A percentile compares a stretch with the other conserved stretches of the same genome.
Conservation (phyloP, 2,797 vertebrate species). For the Typhlichthys subterraneus region DNA sequence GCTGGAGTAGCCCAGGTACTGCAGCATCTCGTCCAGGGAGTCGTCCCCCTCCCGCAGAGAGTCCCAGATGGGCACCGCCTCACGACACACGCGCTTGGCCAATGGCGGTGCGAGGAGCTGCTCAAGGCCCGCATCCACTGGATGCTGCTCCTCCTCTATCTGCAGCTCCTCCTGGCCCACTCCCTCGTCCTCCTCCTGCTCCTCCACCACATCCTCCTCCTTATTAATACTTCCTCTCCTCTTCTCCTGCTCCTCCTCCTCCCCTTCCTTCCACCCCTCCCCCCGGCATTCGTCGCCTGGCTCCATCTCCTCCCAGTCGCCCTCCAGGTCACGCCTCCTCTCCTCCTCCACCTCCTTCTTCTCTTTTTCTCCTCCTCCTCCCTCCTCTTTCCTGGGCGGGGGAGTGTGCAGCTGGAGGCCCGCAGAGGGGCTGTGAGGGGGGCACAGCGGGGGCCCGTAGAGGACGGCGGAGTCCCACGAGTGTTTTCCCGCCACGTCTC, state of each 20-base stretch:
- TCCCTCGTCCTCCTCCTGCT: slow-evolving; percentile 65
- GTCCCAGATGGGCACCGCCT: slow-evolving; percentile 92
- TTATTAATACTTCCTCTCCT: slow-evolving; percentile 58
- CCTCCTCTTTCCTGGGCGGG: slow-evolving; percentile 38
- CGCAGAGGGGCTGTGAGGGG: slow-evolving; percentile 61
- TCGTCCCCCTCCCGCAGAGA: slow-evolving; percentile 91
- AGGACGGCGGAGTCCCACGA: slow-evolving; percentile 96
- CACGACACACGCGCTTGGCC: slow-evolving; percentile 87
- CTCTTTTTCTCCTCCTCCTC: slow-evolving; percentile 58
- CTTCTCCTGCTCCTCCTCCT: slow-evolving; percentile 69
- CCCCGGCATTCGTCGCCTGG: slow-evolving; percentile 63
- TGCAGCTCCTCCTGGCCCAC: slow-evolving; percentile 33
- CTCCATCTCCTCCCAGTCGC: slow-evolving; percentile 67
- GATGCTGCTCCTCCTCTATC: slow-evolving; percentile 34
- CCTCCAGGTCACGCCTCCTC: slow-evolving; percentile 24
- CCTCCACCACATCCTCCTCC: slow-evolving; percentile 58
- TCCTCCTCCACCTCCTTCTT: slow-evolving; percentile 59
- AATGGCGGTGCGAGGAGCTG: slow-evolving; percentile 80
- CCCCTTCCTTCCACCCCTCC: slow-evolving; percentile 71
- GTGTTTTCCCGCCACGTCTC: slow-evolving; percentile 96
- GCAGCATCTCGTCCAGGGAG: slow-evolving; percentile 92
- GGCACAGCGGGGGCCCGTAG: slow-evolving; percentile 86
- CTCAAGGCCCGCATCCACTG: slow-evolving; percentile 70
- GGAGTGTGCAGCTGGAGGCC: slow-evolving; percentile 54
- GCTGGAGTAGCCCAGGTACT: slow-evolving; percentile 94